These are phyloP conservation scores for Lagopus leucura DNA, from an alignment of 2,113 vertebrate species.

Conservation along the genomic window DNA sequence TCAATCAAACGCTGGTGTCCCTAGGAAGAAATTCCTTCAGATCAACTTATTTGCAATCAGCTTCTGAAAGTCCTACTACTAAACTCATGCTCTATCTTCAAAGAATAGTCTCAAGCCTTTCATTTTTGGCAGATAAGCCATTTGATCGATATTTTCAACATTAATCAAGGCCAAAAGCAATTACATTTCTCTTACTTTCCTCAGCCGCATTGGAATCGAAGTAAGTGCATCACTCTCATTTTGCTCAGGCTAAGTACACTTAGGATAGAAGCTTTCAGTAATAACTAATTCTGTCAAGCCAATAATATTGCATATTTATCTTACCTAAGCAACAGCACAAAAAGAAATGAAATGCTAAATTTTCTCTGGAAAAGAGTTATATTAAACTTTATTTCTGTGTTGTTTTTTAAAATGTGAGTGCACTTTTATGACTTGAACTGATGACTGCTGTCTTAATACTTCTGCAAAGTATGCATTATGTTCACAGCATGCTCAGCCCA, in stretches of 20 bases:
- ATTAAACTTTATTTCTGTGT: slow-evolving; percentile 12
- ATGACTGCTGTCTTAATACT: not conserved
- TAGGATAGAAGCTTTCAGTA: not conserved
- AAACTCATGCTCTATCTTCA: slow-evolving; percentile 9
- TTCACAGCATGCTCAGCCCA: not conserved
- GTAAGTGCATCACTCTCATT: not conserved
- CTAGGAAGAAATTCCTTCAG: not conserved
- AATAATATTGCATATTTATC: slow-evolving; percentile 20
- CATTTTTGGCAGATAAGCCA: slow-evolving; percentile 38
- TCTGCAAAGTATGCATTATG: not conserved
- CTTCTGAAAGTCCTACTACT: not conserved
- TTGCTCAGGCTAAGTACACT: not conserved
- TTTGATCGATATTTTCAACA: slow-evolving; percentile 59
- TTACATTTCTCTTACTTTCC: slow-evolving; percentile 31
- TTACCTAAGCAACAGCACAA: slow-evolving; percentile 16
- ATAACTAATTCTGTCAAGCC: slow-evolving; percentile 6
- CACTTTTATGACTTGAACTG: not conserved
- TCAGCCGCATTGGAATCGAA: not conserved
- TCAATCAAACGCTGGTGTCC: not conserved
- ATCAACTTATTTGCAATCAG: not conserved
- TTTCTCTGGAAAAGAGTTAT: not conserved
- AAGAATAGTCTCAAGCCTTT: slow-evolving; percentile 18
- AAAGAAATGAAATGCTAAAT: not conserved
- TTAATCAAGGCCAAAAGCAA: slow-evolving; percentile 44
- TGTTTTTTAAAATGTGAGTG: slow-evolving; percentile 17